Conservation (phyloP, 2,797 vertebrate species). For the Sebastes diaconus region DNA sequence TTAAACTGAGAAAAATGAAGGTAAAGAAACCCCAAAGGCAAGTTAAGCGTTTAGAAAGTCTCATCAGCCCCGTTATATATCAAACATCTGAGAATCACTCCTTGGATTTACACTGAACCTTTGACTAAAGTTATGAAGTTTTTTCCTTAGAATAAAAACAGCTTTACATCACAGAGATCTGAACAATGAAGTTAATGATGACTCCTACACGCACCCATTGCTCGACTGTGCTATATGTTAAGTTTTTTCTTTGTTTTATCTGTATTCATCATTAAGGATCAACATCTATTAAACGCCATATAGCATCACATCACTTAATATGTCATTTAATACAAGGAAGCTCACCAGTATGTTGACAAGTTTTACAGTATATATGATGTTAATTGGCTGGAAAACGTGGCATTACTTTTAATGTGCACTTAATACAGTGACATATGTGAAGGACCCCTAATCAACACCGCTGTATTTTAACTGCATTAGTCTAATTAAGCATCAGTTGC, state of each 20-base stretch:
- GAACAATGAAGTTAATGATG: neutral
- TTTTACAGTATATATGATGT: neutral
- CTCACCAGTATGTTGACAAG: neutral
- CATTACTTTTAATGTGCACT: neutral
- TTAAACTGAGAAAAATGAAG: slow-evolving; percentile 16
- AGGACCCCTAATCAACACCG: neutral
- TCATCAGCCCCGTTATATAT: neutral
- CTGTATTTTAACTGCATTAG: neutral
- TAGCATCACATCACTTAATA: neutral
- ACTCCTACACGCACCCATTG: neutral
- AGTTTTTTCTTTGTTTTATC: neutral
- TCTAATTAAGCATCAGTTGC: neutral
- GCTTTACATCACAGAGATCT: neutral
- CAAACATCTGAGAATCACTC: neutral
- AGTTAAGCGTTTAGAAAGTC: neutral
- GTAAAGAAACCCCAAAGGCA: slow-evolving; percentile 11
- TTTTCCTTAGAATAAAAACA: neutral
- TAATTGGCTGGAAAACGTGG: neutral
- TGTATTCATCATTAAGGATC: neutral
- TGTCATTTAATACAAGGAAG: neutral
- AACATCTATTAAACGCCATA: neutral
- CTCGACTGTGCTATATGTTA: neutral
- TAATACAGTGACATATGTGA: neutral
- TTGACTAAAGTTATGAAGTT: neutral
- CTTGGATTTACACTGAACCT: neutral